Conservation (phyloP, 1,140 invertebrate genomes). For the Brachionus asplanchnoidis region DNA sequence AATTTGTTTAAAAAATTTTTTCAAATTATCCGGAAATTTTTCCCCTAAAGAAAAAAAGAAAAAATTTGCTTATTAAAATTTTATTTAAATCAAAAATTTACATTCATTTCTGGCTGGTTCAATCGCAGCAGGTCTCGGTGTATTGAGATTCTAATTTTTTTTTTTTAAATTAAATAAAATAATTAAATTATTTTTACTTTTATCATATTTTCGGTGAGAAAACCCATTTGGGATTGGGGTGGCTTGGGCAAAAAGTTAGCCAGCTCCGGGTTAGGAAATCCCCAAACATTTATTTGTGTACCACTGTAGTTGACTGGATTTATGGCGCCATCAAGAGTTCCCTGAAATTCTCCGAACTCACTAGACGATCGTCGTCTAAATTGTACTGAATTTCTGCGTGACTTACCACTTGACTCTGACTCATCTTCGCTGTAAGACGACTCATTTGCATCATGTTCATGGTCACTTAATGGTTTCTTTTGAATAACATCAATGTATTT, state of each 20-base stretch:
- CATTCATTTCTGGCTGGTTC: neutral
- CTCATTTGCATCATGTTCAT: slow-evolving; percentile 32
- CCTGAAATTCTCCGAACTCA: slow-evolving; percentile 28
- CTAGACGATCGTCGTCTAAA: neutral
- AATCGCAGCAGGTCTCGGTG: neutral
- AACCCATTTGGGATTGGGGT: slow-evolving; percentile 50
- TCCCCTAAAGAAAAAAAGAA: neutral
- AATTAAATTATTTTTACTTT: slow-evolving; percentile 44
- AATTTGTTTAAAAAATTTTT: slow-evolving; percentile 41
- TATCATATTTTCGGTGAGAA: slow-evolving; percentile 54
- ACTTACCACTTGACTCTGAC: neutral
- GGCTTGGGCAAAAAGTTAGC: neutral
- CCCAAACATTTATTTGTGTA: slow-evolving; percentile 58
- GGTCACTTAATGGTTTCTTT: neutral
- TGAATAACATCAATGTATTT: slow-evolving; percentile 51
- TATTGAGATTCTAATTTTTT: neutral
- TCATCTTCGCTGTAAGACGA: slow-evolving; percentile 35
- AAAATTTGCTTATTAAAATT: neutral
- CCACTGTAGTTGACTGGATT: slow-evolving; percentile 56
- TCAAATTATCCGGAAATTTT: neutral
- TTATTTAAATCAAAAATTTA: slow-evolving; percentile 1
- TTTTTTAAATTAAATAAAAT: too few species aligned
- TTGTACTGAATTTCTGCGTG: neutral
- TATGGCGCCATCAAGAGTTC: slow-evolving; percentile 50
- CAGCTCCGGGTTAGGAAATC: slow-evolving; percentile 45